A percentile compares a stretch with the other conserved stretches of the same genome.
Evolutionary conservation across 2,888 invertebrate genomes (phyloP).

Genomic region (Druceiella hillmani): DNA sequence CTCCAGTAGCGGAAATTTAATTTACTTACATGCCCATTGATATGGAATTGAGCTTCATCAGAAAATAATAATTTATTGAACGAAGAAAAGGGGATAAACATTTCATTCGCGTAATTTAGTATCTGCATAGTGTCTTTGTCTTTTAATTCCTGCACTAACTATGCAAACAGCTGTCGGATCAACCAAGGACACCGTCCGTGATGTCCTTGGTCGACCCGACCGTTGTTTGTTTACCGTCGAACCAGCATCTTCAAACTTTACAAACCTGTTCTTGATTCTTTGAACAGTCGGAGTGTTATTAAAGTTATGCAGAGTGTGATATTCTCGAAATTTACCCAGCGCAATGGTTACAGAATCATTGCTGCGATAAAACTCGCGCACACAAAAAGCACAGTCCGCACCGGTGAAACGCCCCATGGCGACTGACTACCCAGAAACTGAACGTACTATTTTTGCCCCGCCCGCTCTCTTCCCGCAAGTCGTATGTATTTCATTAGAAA

Average conservation of each 20-base stretch:
- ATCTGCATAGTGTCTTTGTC: no score
- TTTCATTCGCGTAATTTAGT: conserved; percentile 1
- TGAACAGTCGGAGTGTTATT: neutral
- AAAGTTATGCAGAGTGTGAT: neutral
- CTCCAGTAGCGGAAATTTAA: neutral
- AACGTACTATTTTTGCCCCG: neutral
- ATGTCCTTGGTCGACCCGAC: no score
- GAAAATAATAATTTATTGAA: no score
- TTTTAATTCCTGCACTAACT: conserved; percentile 1
- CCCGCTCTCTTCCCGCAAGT: neutral
- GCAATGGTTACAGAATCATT: neutral
- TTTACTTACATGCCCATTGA: neutral
- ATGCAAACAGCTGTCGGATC: no score
- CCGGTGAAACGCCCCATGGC: conserved; percentile 1
- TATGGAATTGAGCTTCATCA: no score
- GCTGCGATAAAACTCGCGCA: neutral
- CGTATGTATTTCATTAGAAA: conserved; percentile 1
- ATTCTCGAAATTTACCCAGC: neutral
- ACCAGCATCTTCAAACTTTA: no score
- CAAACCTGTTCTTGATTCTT: neutral
- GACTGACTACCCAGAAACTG: no score
- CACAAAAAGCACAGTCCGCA: neutral
- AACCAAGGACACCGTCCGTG: no score
- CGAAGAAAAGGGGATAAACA: neutral
- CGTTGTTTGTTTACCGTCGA: no score